These are phyloP conservation scores for Poeciliopsis retropinna DNA, from an alignment of 2,113 vertebrate genomes.

Conservation along the genomic window DNA sequence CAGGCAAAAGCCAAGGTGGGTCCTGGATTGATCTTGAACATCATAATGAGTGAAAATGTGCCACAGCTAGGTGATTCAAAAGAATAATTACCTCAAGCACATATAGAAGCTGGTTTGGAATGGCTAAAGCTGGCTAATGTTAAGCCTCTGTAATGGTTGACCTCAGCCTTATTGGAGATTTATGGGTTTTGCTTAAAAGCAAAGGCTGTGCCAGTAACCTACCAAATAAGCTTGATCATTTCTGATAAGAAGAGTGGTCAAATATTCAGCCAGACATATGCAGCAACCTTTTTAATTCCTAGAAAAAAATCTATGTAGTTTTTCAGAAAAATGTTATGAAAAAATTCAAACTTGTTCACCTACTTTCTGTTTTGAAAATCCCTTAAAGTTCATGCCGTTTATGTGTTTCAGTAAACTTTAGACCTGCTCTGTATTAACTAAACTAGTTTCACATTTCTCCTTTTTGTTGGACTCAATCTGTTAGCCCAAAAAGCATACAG, in stretches of 20 bases:
- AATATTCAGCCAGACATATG: neutral
- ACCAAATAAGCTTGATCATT: neutral
- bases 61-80: neutral
- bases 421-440: slow-evolving; percentile 19
- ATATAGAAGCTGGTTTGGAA: neutral
- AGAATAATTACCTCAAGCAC: neutral
- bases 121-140: neutral
- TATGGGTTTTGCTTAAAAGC: neutral
- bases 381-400: slow-evolving; percentile 7
- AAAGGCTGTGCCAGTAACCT: neutral
- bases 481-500: slow-evolving; percentile 46
- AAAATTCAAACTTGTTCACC: too few relatives aligned
- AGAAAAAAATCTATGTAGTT: neutral
- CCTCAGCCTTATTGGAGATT: neutral
- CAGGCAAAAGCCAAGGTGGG: too few relatives aligned
- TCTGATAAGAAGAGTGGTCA: neutral
- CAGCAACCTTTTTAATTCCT: neutral
- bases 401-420: slow-evolving; percentile 4
- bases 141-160: neutral
- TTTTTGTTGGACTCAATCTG: slow-evolving; percentile 17
- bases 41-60: too few relatives aligned
- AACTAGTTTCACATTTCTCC: slow-evolving; percentile 46
- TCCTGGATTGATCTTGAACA: too few relatives aligned
- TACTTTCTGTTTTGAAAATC: too few relatives aligned
- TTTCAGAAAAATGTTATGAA: too few relatives aligned